These are phyloP conservation scores for Laticauda colubrina DNA, from an alignment of 2,113 vertebrate genomes.

Conservation along the genomic window DNA sequence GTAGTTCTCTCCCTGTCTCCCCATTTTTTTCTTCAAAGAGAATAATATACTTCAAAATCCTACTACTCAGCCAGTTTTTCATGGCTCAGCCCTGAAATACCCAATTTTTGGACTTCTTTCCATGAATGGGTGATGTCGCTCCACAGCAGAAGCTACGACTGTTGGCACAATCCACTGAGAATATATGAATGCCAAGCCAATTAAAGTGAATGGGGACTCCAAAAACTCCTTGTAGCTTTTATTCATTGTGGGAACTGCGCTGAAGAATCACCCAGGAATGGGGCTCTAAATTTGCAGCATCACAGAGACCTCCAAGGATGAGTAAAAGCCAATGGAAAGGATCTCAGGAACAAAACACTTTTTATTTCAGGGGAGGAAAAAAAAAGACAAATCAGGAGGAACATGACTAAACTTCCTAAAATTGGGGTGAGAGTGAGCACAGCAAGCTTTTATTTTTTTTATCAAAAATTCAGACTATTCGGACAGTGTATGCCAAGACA, in stretches of 20 bases:
- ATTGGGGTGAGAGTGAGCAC: background rate
- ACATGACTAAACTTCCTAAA: background rate
- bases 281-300: background rate
- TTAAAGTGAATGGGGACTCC: background rate
- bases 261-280: accelerated
- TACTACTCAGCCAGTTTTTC: constrained; percentile 26
- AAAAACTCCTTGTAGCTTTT: background rate
- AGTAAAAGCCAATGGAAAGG: background rate
- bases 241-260: background rate
- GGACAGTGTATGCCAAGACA: background rate
- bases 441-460: background rate
- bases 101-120: background rate
- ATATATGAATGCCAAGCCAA: background rate
- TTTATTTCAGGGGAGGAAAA: background rate
- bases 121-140: too few relatives aligned
- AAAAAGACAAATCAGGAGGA: background rate
- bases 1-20: background rate
- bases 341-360: background rate
- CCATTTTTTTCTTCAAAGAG: background rate
- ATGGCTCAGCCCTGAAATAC: background rate
- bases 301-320: background rate
- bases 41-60: constrained; percentile 37
- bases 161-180: background rate
- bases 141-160: background rate
- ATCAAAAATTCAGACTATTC: background rate